Evolutionary conservation across 2,113 vertebrate species (phyloP), one percentile per base, ranked within the genome.

Genomic region (Oreochromis tanganicae): DNA sequence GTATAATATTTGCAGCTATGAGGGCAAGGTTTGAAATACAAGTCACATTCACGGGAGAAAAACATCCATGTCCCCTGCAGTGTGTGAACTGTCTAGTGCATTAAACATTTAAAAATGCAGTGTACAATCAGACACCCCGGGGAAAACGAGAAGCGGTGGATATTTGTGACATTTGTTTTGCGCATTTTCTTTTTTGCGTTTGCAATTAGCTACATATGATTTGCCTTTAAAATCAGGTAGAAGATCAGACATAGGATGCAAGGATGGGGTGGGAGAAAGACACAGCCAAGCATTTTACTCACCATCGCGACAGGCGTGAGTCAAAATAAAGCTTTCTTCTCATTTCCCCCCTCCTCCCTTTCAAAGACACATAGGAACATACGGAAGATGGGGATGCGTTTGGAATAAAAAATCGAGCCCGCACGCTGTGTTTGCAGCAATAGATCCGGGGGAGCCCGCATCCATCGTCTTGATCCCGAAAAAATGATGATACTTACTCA

Each of bases 301-400:
- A 96, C 95, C 95, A 95, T 95, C 94, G 93, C 91, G 89, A 95
- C 91, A 93, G 87, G 86, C 94, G 89, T 90, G 93, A 94, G 89
- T 92, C 92, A 91, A 94, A 94, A 94, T 82, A 92, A 81, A 85
- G 73, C 89, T 83, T 87, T 86, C 94, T 91, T 91, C 89, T 93
- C 94, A 93, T 94, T 86, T 89, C 91, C 86, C 86, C 57, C 87
- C 56, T 71, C 81, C 63, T 87, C 83, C 71, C 16, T 86, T 55
- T 92, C 86, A 92, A 81, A 93, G 86, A 92, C 91, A 88, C 91
- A 88, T 91, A 85, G 89, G 85, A 83, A 80, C 89, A 29, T 80
- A 57, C 5, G 82, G 86, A 36, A 56, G 93, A 85, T 80, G 93
- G 1, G 88, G 90, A 92, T 88, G 88, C 63, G 85, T 41, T 34